Evolutionary conservation across 53 echinoderm and acorn worm species (phyloP).

Genomic region (Holothuria scabra): DNA sequence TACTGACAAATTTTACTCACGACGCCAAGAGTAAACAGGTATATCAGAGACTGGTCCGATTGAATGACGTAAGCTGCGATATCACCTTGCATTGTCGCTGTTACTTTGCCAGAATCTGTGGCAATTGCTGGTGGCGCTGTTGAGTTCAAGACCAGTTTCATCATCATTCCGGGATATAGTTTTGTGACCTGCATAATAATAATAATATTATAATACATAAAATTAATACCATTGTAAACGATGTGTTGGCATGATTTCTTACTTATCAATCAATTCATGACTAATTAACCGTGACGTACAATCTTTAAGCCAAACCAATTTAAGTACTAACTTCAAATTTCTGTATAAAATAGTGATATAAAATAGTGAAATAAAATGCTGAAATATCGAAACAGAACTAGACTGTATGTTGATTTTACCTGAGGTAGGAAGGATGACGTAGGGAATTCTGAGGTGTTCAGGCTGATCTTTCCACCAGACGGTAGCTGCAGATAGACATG

Average conservation of each 20-base stretch:
- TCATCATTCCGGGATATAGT: slow-evolving; percentile 74
- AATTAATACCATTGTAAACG: too few relatives aligned
- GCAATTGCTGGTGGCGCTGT: slow-evolving; percentile 64
- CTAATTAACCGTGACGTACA: too few relatives aligned
- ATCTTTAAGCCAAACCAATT: too few relatives aligned
- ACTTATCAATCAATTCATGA: too few relatives aligned
- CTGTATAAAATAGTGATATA: not conserved
- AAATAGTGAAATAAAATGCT: not conserved
- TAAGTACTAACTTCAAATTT: too few relatives aligned
- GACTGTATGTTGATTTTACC: not conserved
- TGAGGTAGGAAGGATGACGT: slow-evolving; percentile 6
- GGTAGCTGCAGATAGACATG: slow-evolving; percentile 26
- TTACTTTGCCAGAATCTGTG: slow-evolving; percentile 2
- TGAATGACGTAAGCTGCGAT: slow-evolving; percentile 68
- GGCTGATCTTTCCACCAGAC: slow-evolving; percentile 24
- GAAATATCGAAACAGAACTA: not conserved
- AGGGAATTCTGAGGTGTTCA: slow-evolving; percentile 25
- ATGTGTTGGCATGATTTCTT: too few relatives aligned
- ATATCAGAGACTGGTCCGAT: slow-evolving; percentile 64
- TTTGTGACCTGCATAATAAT: slow-evolving; percentile 55
- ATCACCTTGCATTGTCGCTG: slow-evolving; percentile 49
- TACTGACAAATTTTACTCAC: slow-evolving; percentile 45
- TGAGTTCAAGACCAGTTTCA: slow-evolving; percentile 73
- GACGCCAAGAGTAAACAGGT: slow-evolving; percentile 66
- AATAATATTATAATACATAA: not conserved